Evolutionary conservation across 2,888 invertebrate species (phyloP).

Genomic region (Volucella bombylans): DNA sequence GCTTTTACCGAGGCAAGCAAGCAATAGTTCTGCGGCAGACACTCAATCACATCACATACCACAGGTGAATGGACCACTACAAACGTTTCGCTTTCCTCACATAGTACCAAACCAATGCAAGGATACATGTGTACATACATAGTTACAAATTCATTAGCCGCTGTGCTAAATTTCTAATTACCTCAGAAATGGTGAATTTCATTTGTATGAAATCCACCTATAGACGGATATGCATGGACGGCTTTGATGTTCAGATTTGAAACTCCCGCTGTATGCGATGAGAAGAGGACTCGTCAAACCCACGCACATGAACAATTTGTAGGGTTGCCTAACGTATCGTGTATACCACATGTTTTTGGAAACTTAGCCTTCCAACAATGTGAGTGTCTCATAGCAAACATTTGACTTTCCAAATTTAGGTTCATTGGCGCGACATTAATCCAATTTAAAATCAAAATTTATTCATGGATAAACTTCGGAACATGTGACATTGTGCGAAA

Average conservation of each 20-base stretch:
- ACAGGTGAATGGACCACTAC: neutral
- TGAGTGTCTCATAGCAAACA: constrained; percentile 28
- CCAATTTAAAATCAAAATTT: constrained; percentile 46
- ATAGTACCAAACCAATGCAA: neutral
- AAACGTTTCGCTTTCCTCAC: neutral
- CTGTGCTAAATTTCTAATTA: constrained; percentile 58
- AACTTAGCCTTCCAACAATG: constrained; percentile 33
- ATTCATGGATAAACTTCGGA: constrained; percentile 11
- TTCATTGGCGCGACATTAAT: constrained; percentile 37
- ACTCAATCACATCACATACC: too few relatives aligned
- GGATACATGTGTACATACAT: constrained; percentile 21
- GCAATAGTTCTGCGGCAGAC: too few relatives aligned
- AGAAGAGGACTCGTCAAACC: neutral
- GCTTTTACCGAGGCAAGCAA: too few relatives aligned
- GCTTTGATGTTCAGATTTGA: constrained; percentile 34
- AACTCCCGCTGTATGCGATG: neutral
- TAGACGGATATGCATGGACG: constrained; percentile 29
- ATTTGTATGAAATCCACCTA: constrained; percentile 1
- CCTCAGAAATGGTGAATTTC: constrained; percentile 34
- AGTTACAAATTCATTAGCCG: constrained; percentile 66
- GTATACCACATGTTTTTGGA: neutral
- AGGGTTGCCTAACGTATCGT: too few relatives aligned
- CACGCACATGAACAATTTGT: neutral
- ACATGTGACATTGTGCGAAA: neutral
- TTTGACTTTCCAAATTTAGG: constrained; percentile 29